Evolutionary conservation across 2,797 vertebrate species (phyloP).

Genomic region (Siniperca obscura): DNA sequence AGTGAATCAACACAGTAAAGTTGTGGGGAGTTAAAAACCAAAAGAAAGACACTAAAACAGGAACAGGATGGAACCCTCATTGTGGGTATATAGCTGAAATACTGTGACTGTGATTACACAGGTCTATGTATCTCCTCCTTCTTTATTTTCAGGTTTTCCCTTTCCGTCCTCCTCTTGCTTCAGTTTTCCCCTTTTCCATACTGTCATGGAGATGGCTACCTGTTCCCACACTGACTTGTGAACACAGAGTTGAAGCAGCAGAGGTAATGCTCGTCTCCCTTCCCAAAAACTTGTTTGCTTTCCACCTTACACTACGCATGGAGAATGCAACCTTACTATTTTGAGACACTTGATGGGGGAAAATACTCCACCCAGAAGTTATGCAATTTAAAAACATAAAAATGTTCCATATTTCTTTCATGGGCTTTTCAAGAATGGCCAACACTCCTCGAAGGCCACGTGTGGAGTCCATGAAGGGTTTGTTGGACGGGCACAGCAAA

Average conservation of each 20-base stretch:
- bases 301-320: constrained; percentile 63
- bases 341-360: constrained; percentile 62
- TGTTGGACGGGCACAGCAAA: constrained; percentile 44
- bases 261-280: constrained; percentile 58
- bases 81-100: constrained; percentile 14
- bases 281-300: constrained; percentile 73
- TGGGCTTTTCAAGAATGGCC: constrained; percentile 61
- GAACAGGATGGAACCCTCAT: not conserved
- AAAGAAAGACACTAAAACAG: not conserved
- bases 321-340: constrained; percentile 74
- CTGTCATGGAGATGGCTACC: constrained; percentile 64
- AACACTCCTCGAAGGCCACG: constrained; percentile 47
- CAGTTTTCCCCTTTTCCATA: constrained; percentile 71
- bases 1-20: not conserved
- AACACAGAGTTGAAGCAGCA: constrained; percentile 48
- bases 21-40: not conserved
- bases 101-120: constrained; percentile 9
- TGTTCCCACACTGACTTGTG: constrained; percentile 69
- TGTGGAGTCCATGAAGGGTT: constrained; percentile 58
- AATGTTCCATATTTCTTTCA: constrained; percentile 68
- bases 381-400: constrained; percentile 73
- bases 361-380: constrained; percentile 72
- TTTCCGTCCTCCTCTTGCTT: constrained; percentile 54
- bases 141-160: constrained; percentile 48
- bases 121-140: constrained; percentile 30